Percentiles rank a stretch among this genome's conserved stretches.
Evolutionary conservation across 1,140 invertebrate species (phyloP).

Genomic region (Ericerus pela): DNA sequence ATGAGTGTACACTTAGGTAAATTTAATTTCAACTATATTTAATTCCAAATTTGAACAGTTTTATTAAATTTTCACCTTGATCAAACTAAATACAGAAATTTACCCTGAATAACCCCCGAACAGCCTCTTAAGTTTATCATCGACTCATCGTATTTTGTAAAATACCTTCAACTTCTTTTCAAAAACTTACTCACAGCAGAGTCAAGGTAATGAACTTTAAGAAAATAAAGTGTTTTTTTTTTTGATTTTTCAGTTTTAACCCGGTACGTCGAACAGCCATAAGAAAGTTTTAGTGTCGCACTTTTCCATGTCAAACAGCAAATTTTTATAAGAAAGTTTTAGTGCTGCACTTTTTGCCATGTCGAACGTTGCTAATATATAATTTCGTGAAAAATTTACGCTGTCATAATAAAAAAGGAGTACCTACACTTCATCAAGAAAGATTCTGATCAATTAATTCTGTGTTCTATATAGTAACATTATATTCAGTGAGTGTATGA

Average conservation of each 20-base stretch:
- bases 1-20: too few relatives aligned
- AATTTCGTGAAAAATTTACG: background rate
- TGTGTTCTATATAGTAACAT: background rate
- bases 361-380: background rate
- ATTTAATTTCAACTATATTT: too few relatives aligned
- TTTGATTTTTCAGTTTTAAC: background rate
- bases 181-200: too few relatives aligned
- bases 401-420: background rate
- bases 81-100: too few relatives aligned
- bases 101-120: too few relatives aligned
- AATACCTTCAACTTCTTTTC: too few relatives aligned
- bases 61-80: too few relatives aligned
- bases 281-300: background rate
- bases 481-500: background rate
- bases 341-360: background rate
- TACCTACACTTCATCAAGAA: background rate
- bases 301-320: too few relatives aligned
- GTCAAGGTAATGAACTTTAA: background rate
- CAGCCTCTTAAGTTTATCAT: too few relatives aligned
- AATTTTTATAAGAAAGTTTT: too few relatives aligned
- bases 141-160: too few relatives aligned
- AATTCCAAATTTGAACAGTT: too few relatives aligned
- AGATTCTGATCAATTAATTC: background rate
- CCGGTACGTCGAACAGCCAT: background rate
- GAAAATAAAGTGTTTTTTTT: background rate